A percentile compares a stretch with the other conserved stretches of the same genome.
Evolutionary conservation across 1,140 invertebrate species (phyloP).

Genomic region (Holcopasites calliopsidis): DNA sequence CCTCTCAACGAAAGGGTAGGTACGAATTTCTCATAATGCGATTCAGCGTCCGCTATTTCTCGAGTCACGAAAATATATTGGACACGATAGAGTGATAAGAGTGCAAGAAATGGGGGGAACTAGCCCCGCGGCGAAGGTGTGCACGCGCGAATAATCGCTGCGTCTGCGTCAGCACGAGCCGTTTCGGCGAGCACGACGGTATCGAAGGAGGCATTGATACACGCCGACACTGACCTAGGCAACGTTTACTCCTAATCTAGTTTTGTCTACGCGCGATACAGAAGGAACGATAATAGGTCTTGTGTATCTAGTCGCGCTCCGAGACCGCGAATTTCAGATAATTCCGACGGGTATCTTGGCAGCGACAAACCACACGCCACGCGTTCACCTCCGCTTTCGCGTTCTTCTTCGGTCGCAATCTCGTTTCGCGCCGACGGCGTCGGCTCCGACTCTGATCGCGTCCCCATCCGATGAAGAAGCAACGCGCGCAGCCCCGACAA

Average conservation of each 20-base stretch:
- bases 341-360: conserved; percentile 65
- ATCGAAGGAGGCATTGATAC: conserved; percentile 57
- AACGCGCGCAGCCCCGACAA: too few relatives aligned
- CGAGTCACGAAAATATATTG: too few relatives aligned
- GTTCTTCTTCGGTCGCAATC: too few relatives aligned
- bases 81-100: too few relatives aligned
- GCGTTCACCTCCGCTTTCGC: too few relatives aligned
- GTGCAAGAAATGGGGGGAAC: too few relatives aligned
- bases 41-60: too few relatives aligned
- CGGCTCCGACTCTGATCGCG: too few relatives aligned
- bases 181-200: conserved; percentile 1
- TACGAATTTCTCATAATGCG: too few relatives aligned
- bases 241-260: conserved; percentile 71
- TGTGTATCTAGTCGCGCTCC: conserved; percentile 61
- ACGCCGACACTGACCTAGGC: conserved; percentile 72
- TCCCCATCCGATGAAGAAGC: too few relatives aligned
- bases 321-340: conserved; percentile 61
- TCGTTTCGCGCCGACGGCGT: too few relatives aligned
- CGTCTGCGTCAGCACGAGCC: neutral
- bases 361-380: conserved; percentile 19
- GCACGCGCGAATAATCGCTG: neutral
- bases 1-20: neutral
- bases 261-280: conserved; percentile 74
- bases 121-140: too few relatives aligned
- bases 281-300: conserved; percentile 62